Conservation (phyloP, 2,797 vertebrate species). For the Pangasius sanitwongsei region DNA sequence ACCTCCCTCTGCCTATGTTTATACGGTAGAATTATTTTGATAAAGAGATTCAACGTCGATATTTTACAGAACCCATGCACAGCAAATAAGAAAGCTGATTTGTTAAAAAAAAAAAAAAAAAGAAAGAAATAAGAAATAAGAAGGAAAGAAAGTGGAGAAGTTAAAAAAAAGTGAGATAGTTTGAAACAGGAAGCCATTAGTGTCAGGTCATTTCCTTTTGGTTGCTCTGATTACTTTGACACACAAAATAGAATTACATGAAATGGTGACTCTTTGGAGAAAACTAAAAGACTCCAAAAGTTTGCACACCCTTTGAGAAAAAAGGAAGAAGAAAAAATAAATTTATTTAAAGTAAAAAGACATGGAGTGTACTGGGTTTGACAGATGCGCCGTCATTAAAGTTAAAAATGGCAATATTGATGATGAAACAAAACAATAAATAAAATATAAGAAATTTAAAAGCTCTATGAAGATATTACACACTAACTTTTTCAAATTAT, state of each 20-base stretch:
- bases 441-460: neutral
- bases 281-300: neutral
- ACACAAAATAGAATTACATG: neutral
- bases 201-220: neutral
- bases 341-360: neutral
- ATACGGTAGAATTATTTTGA: neutral
- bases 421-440: neutral
- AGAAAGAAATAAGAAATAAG: neutral
- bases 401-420: neutral
- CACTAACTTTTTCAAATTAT: neutral
- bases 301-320: neutral
- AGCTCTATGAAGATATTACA: neutral
- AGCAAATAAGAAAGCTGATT: too few species aligned
- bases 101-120: too few species aligned
- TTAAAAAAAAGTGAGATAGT: neutral
- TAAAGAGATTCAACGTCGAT: neutral
- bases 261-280: neutral
- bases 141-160: neutral
- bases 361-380: neutral
- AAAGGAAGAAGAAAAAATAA: too few species aligned
- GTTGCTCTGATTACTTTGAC: neutral
- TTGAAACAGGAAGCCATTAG: neutral
- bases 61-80: neutral
- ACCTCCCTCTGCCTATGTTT: neutral
- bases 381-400: neutral